Percentiles rank a stretch among this genome's conserved stretches.
Conservation (phyloP, 2,888 invertebrate genomes). For the Nomada fabriciana region DNA sequence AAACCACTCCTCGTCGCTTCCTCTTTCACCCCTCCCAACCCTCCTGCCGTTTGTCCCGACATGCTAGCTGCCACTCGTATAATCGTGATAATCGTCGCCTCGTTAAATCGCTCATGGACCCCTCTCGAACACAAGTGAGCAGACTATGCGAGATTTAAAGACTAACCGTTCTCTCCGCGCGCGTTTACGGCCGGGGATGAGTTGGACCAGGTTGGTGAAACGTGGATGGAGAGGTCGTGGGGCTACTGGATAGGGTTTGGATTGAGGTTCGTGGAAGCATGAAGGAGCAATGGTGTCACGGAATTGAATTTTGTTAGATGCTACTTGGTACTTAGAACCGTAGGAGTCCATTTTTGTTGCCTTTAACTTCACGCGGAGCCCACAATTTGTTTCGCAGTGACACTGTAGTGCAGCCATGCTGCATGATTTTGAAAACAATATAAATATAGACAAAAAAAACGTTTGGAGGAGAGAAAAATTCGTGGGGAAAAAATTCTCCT, state of each 20-base stretch:
- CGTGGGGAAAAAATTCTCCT: not conserved
- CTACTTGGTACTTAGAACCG: too few species aligned
- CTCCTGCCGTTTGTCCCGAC: conserved; percentile 29
- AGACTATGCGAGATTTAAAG: conserved; percentile 6
- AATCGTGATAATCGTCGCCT: conserved; percentile 78
- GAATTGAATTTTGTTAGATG: not conserved
- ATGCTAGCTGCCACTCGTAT: conserved; percentile 57
- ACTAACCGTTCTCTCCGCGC: not conserved
- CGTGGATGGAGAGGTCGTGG: not conserved
- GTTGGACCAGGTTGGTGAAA: too few species aligned
- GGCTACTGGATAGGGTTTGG: not conserved
- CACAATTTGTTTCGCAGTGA: too few species aligned
- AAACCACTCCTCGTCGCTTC: conserved; percentile 74
- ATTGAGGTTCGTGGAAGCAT: not conserved
- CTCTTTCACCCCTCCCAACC: conserved; percentile 49
- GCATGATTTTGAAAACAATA: too few species aligned
- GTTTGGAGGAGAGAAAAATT: not conserved
- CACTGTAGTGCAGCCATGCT: too few species aligned
- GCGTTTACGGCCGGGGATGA: not conserved
- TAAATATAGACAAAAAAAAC: too few species aligned
- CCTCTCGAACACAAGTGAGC: conserved; percentile 1
- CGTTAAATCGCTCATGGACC: conserved; percentile 68
- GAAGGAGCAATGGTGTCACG: not conserved
- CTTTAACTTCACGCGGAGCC: too few species aligned
- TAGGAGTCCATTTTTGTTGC: too few species aligned